Evolutionary conservation across 1,140 invertebrate species (phyloP).

Genomic region (Papilio xuthus): DNA sequence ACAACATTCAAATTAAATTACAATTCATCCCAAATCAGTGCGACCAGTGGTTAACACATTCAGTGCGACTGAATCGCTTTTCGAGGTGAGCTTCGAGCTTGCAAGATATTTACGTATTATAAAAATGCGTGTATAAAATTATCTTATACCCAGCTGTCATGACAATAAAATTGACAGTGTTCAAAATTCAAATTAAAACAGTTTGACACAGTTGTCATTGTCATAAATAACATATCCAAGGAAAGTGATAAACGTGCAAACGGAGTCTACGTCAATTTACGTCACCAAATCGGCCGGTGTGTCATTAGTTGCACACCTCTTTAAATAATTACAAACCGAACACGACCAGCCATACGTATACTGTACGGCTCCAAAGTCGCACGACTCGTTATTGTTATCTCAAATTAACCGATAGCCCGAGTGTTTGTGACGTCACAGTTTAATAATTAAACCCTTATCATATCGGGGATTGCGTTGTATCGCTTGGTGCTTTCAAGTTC

Average conservation of each 20-base stretch:
- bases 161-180: too few species aligned
- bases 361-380: not conserved
- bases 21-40: not conserved
- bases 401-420: slow-evolving; percentile 28
- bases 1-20: not conserved
- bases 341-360: not conserved
- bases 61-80: too few species aligned
- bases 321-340: slow-evolving; percentile 31
- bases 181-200: too few species aligned
- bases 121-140: too few species aligned
- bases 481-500: slow-evolving; percentile 23
- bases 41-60: too few species aligned
- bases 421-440: slow-evolving; percentile 21
- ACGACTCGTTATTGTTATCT: slow-evolving; percentile 26
- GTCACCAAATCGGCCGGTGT: slow-evolving; percentile 14
- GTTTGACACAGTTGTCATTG: too few species aligned
- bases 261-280: not conserved
- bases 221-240: not conserved
- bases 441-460: slow-evolving; percentile 14
- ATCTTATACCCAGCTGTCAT: too few species aligned
- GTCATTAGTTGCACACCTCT: slow-evolving; percentile 31
- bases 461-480: slow-evolving; percentile 4
- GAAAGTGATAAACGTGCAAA: not conserved
- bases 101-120: too few species aligned
- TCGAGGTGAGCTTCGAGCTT: too few species aligned